Evolutionary conservation across 2,888 invertebrate genomes (phyloP), one percentile per base, ranked within the genome.

Genomic region (Troilus luridus): DNA sequence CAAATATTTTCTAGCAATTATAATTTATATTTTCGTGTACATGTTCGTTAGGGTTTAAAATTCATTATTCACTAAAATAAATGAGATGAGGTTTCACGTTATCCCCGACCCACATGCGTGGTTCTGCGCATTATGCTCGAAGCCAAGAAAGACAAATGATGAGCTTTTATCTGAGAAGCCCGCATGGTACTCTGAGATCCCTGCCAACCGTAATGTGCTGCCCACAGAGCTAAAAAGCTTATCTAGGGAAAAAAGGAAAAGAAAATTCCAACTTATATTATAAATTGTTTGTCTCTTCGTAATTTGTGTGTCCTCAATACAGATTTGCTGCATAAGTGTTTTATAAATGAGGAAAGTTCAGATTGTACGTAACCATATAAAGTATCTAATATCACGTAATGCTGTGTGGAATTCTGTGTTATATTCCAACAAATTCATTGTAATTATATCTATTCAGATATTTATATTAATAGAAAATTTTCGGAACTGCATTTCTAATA

Each of bases 131-230:
- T 77, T 72, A 27, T 27, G 72, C 27, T 72, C 19, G 72, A 72
- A 72, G 27, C 27, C 72, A 41, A 41, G 72, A 41, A 77, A 77
- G 72, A 77, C 72, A 77, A 77, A 77, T 41, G 72, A 77, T 41
- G 72, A 77, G 72, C 67, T 77, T 77, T 77, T 77, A 77, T 77
- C 72, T 77, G 17, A 77, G 72, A 77, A 41, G 72, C 72, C 72
- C 72, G 72, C 72, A 77, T 77, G 72, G 8, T 24, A 41, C 72
- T 21, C 72, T 7, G 72, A 77, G 19, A 41, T 41, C 27, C 41
- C 72, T 41, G 72, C 72, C 72, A 77, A 77, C 27, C 72, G 72
- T 14, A 77, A 77, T 77, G 41, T 77, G 72, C 72, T 41, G 8
- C 17, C 72, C 72, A 77, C 27, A 77, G 72, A 27, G 72, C 41